phyloP scores from a whole-genome alignment of 2,888 invertebrate species.

The Diarsia dahlii region DNA sequence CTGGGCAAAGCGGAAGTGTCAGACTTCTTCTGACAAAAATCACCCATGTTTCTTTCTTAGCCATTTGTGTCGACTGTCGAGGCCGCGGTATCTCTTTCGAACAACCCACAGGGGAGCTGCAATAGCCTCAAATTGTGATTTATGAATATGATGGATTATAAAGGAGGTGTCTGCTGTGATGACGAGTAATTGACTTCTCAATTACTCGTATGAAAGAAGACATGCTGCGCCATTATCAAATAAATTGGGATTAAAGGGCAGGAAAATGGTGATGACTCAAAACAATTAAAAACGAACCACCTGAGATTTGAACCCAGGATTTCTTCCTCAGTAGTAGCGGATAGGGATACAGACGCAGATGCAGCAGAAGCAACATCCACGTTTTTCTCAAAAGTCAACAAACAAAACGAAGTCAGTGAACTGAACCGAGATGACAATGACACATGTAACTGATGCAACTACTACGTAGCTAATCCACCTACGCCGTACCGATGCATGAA shows the following conservation, averaged over 20 bases:
- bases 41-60: too few relatives aligned
- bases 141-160: too few relatives aligned
- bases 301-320: too few relatives aligned
- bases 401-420: constrained; percentile 8
- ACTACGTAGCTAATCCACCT: constrained; percentile 26
- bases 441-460: neutral
- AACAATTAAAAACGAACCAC: too few relatives aligned
- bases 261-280: neutral
- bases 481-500: constrained; percentile 1
- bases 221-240: neutral
- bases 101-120: neutral
- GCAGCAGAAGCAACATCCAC: neutral
- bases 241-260: neutral
- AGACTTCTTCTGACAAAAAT: too few relatives aligned
- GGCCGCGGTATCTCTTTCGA: too few relatives aligned
- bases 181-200: too few relatives aligned
- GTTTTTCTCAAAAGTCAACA: constrained; percentile 1
- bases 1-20: too few relatives aligned
- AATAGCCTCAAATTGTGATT: too few relatives aligned
- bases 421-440: neutral
- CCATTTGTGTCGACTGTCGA: too few relatives aligned
- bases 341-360: neutral
- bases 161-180: too few relatives aligned
- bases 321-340: too few relatives aligned
- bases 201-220: neutral